Base-by-base conservation (phyloP, 2,113 vertebrate genomes). In the Myodes glareolus region DNA sequence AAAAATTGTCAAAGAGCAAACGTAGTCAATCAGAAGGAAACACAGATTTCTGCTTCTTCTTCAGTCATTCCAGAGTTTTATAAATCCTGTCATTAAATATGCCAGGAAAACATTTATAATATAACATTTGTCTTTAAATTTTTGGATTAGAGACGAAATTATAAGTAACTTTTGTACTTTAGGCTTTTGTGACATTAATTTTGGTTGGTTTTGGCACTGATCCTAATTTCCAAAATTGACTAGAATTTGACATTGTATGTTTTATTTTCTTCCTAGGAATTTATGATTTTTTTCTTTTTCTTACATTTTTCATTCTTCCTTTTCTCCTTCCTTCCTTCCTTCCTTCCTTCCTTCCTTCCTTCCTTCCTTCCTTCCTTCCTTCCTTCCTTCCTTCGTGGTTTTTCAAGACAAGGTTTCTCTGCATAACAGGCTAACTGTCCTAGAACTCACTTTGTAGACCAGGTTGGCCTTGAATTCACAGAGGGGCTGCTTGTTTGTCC, bases 201-300 rank as follows among this genome's bases (percentile, higher is more conserved):
- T 67, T 93, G 27, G 8, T 78, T 95, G 50, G 9, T 10, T 78
- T 92, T 94, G 72, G 52, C 21, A 86, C 68, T 27, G 61, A 7
- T 86, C 13, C 45, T 6, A 63, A 50, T 85, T 88, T 92, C 82
- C 0, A 95, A n/a, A 96, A 81, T 36, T 23, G 7, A 81, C 29
- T 88, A 76, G 36, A n/a, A 67, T 61, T 84, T 70, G 50, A 94
- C 31, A 81, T 72, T 8, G 1, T n/a, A 88, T 81, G 91, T 14
- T 80, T 10, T 87, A 45, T 61, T 97, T 96, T 95, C 47, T 80
- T 96, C 94, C n/a, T 88, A 76, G 25, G 58, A 88, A 70, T 85
- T 81, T 36, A 17, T 55, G 5, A 36, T 21, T 21, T 52, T 81
- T 68, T 31, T 31, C 13, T 33, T 13, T 31, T 67, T 31, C 10